These are phyloP conservation scores for Papilio dardanus DNA, from an alignment of 1,140 invertebrate genomes.

Conservation along the genomic window DNA sequence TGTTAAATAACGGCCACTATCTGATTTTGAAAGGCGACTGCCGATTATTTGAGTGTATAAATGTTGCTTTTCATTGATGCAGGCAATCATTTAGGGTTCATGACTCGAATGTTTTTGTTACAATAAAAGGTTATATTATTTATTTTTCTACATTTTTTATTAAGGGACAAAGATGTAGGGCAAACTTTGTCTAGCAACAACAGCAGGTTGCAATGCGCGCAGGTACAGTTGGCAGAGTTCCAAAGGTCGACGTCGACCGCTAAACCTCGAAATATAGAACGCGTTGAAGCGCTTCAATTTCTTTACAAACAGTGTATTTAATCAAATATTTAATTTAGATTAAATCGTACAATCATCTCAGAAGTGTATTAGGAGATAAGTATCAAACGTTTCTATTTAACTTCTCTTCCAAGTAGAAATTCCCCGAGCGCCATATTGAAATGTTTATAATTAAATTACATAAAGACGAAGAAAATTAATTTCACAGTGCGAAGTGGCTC, in stretches of 20 bases:
- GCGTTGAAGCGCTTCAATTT: conserved; percentile 12
- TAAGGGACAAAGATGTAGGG: background rate
- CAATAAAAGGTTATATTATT: too few relatives aligned
- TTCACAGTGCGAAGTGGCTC: conserved; percentile 77
- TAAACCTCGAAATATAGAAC: background rate
- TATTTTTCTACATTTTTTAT: background rate
- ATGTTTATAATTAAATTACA: conserved; percentile 83
- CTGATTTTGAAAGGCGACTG: conserved; percentile 37
- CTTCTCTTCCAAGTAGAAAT: conserved; percentile 74
- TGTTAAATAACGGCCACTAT: conserved; percentile 37
- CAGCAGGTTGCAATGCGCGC: conserved; percentile 22
- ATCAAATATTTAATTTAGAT: conserved; percentile 68
- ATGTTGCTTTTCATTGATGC: conserved; percentile 32
- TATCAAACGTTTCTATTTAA: conserved; percentile 82
- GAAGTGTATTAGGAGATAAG: conserved; percentile 80
- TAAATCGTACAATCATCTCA: conserved; percentile 74
- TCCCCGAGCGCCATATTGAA: conserved; percentile 80
- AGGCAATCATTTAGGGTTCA: background rate
- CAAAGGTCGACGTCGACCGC: conserved; percentile 5
- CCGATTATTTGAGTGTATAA: conserved; percentile 34
- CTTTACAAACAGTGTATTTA: conserved; percentile 38
- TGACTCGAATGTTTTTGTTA: background rate
- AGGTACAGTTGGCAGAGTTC: conserved; percentile 23
- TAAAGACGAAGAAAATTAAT: conserved; percentile 83
- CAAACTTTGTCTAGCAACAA: conserved; percentile 6